Conservation (phyloP, 2,888 invertebrate genomes). For the Lamellibrachia columna region DNA sequence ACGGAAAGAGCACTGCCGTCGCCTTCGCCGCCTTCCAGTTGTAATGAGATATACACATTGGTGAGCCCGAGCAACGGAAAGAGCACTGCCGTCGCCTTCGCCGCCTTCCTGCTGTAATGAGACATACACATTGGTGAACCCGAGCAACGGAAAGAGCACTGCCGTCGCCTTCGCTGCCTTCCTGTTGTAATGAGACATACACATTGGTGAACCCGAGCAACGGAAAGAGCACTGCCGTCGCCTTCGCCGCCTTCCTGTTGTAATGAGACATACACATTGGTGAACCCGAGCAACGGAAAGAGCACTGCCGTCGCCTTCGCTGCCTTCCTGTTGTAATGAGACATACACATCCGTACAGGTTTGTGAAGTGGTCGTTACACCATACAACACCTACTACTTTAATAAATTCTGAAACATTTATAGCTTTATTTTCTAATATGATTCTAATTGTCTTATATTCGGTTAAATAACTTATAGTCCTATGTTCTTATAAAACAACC, state of each 20-base stretch:
- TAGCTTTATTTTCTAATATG: too few species aligned
- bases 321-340: too few species aligned
- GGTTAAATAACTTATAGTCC: too few species aligned
- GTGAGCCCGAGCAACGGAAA: constrained; percentile 71
- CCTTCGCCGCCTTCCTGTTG: constrained; percentile 68
- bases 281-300: background rate
- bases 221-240: constrained; percentile 70
- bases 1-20: constrained; percentile 69
- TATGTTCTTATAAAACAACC: too few species aligned
- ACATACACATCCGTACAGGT: too few species aligned
- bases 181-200: constrained; percentile 49
- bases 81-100: constrained; percentile 70
- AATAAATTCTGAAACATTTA: too few species aligned
- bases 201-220: constrained; percentile 70
- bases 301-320: background rate
- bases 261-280: background rate
- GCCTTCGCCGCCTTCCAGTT: constrained; percentile 69
- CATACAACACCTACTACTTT: too few species aligned
- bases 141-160: constrained; percentile 70
- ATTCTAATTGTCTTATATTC: too few species aligned
- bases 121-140: constrained; percentile 67
- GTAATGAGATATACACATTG: constrained; percentile 49
- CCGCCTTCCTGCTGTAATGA: constrained; percentile 64
- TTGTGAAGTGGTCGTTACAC: too few species aligned
- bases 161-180: constrained; percentile 70